Evolutionary conservation across 1,140 invertebrate species (phyloP), one percentile per base, ranked within the genome.

Genomic region (Heliothis subflexa): DNA sequence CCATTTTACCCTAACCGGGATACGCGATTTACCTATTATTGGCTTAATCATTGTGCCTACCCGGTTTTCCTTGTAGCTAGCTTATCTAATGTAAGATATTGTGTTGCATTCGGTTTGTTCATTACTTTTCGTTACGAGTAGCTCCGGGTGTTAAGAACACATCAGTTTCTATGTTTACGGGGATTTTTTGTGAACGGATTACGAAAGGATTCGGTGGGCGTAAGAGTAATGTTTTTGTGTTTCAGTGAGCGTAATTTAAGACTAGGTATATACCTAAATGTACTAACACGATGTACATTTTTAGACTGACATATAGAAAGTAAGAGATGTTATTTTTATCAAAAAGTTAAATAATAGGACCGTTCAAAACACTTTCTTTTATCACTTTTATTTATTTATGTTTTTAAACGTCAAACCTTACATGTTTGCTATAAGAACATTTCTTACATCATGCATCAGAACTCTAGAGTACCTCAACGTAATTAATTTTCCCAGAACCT

Each of bases 11-110:
- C 71, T 21, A 54, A 59, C 16, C 55, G 25, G 33, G 59, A 47
- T 21, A 73, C 71, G 71, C 59, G 55, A 61, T 73, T 73, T 61
- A 59, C 55, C 55, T 73, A 73, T 73, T 73, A 73, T 57, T 57
- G 71, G 71, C 71, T 59, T 73, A 73, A 73, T 73, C 47, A 73
- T 55, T 57, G 50, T 73, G n/a, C 49, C 25, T 40, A 55, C 55
- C 16, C 7, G 12, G 9, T 73, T 45, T 73, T 47, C 62, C 57
- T 16, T 66, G 40, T 47, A 13, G 16, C 16, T 47, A 40, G 49
- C 66, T 70, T 70, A 70, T 70, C 47, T 70, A 14, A 18, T 49
- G 28, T 25, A 50, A 70, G 21, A 70, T 52, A 54, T 71, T 71
- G 55, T 40, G 25, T 55, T 55, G 25, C 52, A 71, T 71, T 54